phyloP scores from a whole-genome alignment of 2,888 invertebrate genomes.

The Nephrotoma appendiculata region DNA sequence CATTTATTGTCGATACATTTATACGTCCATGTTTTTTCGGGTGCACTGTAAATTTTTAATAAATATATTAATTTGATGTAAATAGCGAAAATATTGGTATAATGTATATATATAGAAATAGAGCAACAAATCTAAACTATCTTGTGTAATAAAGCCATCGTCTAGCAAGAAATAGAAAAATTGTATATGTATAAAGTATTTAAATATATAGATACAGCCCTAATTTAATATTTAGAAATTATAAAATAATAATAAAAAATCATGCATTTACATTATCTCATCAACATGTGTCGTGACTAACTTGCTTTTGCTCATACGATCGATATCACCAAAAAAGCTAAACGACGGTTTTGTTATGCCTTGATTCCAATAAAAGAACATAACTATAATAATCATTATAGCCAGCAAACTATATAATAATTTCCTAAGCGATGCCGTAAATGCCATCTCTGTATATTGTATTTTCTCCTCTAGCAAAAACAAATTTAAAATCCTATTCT shows the following conservation, averaged over 20 bases:
- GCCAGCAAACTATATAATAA: conserved; percentile 40
- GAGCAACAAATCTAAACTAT: not conserved
- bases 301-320: conserved; percentile 21
- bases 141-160: not conserved
- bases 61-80: not conserved
- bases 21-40: conserved; percentile 57
- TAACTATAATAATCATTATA: conserved; percentile 39
- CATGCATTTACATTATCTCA: conserved; percentile 7
- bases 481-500: not conserved
- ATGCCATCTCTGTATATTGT: conserved; percentile 24
- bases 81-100: not conserved
- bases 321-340: conserved; percentile 4
- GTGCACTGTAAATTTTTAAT: conserved; percentile 19
- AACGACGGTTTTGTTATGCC: not conserved
- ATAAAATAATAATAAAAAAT: conserved; percentile 3
- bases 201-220: not conserved
- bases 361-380: conserved; percentile 42
- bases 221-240: not conserved
- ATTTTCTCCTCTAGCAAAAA: not conserved
- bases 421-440: conserved; percentile 37
- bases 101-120: not conserved
- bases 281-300: not conserved
- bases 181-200: not conserved
- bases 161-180: not conserved
- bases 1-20: conserved; percentile 54